Conservation (phyloP, 2,113 vertebrate species). For the Puffinus mauretanicus region DNA sequence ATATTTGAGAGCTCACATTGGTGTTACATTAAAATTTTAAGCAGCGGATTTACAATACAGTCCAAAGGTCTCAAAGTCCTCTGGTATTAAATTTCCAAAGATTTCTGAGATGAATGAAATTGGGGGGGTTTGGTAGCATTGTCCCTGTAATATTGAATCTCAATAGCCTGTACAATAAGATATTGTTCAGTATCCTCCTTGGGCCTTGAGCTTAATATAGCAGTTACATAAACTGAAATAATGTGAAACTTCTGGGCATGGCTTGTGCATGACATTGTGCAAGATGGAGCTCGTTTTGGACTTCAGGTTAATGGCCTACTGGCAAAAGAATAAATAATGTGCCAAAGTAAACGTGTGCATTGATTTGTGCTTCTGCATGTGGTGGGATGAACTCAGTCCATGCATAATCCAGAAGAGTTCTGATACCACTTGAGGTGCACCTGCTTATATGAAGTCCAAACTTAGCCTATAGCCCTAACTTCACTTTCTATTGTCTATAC, state of each 20-base stretch:
- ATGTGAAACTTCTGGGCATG: conserved; percentile 10
- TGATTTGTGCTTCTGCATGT: not conserved
- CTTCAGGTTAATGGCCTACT: conserved; percentile 12
- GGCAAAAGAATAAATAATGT: not conserved
- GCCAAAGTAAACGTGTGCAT: not conserved
- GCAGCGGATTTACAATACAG: not conserved
- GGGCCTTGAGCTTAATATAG: conserved; percentile 8
- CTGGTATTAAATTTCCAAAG: conserved; percentile 7
- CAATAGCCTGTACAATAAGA: conserved; percentile 21
- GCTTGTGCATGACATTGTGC: not conserved
- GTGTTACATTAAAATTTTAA: not conserved
- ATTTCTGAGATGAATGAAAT: conserved; percentile 7
- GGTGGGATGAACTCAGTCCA: not conserved
- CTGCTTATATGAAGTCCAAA: not conserved
- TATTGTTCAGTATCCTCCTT: conserved; percentile 48
- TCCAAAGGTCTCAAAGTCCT: not conserved
- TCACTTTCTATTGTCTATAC: not conserved
- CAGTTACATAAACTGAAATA: conserved; percentile 48
- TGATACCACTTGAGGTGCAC: not conserved
- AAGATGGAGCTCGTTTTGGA: not conserved
- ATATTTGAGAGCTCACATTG: not conserved
- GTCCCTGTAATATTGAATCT: conserved; percentile 27
- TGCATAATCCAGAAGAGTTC: not conserved
- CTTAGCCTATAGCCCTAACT: not conserved
- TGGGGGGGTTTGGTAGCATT: not conserved